phyloP scores from a whole-genome alignment of 1,140 invertebrate genomes.

The Procambarus clarkii region DNA sequence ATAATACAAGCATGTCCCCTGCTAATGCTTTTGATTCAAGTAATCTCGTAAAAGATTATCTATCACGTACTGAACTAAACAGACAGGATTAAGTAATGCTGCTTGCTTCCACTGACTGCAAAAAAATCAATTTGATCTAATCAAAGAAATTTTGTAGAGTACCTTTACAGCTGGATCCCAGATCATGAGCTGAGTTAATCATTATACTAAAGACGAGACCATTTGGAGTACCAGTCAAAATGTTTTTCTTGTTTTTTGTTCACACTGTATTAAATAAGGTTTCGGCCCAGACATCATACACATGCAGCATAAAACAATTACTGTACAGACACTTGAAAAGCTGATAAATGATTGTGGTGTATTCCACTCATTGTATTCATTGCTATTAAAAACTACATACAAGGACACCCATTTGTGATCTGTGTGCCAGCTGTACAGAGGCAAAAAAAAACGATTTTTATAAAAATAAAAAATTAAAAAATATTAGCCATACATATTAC shows the following conservation, averaged over 20 bases:
- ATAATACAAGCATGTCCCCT: conserved; percentile 25
- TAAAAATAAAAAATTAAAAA: background rate
- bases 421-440: background rate
- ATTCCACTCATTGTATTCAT: too few relatives aligned
- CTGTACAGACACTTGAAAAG: too few relatives aligned
- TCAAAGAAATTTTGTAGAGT: background rate
- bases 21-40: conserved; percentile 11
- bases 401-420: background rate
- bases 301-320: too few relatives aligned
- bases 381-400: too few relatives aligned
- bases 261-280: too few relatives aligned
- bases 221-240: background rate
- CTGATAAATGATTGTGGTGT: too few relatives aligned
- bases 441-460: background rate
- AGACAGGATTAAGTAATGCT: conserved; percentile 24
- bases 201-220: background rate
- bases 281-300: too few relatives aligned
- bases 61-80: background rate
- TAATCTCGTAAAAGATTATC: background rate
- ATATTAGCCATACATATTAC: conserved; percentile 47
- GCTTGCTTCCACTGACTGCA: conserved; percentile 51
- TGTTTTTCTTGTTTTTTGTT: too few relatives aligned
- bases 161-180: background rate
- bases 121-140: conserved; percentile 20
- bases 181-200: background rate